These are phyloP conservation scores for Siphamia tubifer DNA, from an alignment of 2,113 vertebrate genomes.

Conservation along the genomic window DNA sequence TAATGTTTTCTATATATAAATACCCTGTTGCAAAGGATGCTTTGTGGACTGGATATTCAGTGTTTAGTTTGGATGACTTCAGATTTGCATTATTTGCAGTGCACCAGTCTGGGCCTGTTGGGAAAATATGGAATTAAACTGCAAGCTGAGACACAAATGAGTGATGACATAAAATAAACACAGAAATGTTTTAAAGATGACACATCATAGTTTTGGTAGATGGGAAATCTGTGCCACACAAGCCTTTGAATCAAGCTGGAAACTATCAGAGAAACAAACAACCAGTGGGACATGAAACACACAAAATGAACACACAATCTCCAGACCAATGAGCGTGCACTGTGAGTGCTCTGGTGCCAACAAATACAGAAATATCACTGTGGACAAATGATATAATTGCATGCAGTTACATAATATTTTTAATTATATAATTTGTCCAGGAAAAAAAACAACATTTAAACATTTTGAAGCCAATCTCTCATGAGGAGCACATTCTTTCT, in stretches of 20 bases:
- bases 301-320: slow-evolving; percentile 13
- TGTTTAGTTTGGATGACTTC: slow-evolving; percentile 16
- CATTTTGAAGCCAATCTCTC: slow-evolving; percentile 8
- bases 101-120: neutral
- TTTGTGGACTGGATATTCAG: slow-evolving; percentile 1
- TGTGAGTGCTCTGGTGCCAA: slow-evolving; percentile 53
- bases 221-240: slow-evolving; percentile 27
- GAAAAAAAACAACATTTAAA: slow-evolving; percentile 13
- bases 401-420: slow-evolving; percentile 1
- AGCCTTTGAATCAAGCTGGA: slow-evolving; percentile 23
- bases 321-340: slow-evolving; percentile 14
- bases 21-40: slow-evolving; percentile 4
- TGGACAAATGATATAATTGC: slow-evolving; percentile 10
- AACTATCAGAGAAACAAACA: slow-evolving; percentile 2
- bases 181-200: neutral
- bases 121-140: slow-evolving; percentile 9
- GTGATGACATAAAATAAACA: slow-evolving; percentile 25
- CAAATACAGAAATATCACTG: slow-evolving; percentile 10
- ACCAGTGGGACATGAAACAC: neutral
- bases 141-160: slow-evolving; percentile 2
- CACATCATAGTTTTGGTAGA: slow-evolving; percentile 20
- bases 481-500: slow-evolving; percentile 34
- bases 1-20: slow-evolving; percentile 42
- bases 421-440: slow-evolving; percentile 29
- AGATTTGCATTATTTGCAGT: neutral